Evolutionary conservation across 92 coral and sea anemone genomes (phyloP).

Genomic region (Paramuricea clavata): DNA sequence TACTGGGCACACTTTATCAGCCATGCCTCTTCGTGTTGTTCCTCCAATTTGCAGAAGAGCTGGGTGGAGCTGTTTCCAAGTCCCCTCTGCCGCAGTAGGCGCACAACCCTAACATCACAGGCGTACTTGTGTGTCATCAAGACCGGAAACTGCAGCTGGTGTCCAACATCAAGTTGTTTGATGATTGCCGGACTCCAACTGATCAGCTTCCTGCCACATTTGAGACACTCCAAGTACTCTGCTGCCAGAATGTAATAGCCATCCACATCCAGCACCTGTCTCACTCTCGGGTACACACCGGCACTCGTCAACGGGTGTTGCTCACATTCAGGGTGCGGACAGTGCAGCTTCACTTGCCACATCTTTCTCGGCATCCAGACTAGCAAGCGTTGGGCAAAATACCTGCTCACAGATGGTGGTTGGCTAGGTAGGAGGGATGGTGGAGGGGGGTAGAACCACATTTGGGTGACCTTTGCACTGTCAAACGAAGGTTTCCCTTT

Average conservation of each 20-base stretch:
- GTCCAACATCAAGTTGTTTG: slow-evolving; percentile 46
- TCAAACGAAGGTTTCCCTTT: not conserved
- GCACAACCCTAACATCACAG: no score
- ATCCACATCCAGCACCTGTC: not conserved
- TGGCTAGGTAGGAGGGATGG: not conserved
- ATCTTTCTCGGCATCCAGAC: not conserved
- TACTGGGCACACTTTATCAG: slow-evolving; percentile 21
- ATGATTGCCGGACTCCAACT: not conserved
- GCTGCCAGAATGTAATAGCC: no score
- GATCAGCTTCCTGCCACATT: no score
- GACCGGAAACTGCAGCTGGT: slow-evolving; percentile 45
- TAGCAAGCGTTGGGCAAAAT: not conserved
- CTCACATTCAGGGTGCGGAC: not conserved
- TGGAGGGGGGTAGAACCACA: not conserved
- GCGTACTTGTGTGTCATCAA: no score
- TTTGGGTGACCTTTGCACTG: not conserved
- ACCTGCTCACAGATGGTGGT: not conserved
- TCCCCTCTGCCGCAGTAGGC: no score
- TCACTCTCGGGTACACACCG: not conserved
- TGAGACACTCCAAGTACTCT: no score
- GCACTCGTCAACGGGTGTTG: not conserved
- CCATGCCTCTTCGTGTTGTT: slow-evolving; percentile 50
- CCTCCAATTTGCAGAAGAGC: slow-evolving; percentile 19
- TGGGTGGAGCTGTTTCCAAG: slow-evolving; percentile 53
- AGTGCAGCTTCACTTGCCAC: not conserved